Evolutionary conservation across 2,797 vertebrate genomes (phyloP), one percentile per base, ranked within the genome.

Genomic region (Bovichtus variegatus): DNA sequence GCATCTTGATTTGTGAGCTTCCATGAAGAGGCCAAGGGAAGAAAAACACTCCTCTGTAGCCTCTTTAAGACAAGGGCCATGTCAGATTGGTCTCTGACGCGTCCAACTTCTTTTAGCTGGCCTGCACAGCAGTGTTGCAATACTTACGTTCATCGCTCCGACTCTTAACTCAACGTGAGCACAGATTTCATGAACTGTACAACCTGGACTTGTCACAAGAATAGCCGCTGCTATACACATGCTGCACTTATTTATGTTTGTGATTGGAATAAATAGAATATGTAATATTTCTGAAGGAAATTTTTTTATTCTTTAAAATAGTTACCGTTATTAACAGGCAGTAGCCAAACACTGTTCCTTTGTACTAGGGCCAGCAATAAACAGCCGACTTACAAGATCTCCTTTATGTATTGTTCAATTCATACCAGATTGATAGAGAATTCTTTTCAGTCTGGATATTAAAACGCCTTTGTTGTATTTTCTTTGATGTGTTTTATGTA

Each of bases 401-500:
- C 61, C 59, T 79, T 74, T 73, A 66, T 82, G 63, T 72, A 68
- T 80, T 10, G 23, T 57, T 74, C 74, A 84, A 91, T 89, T 87
- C 76, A 62, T 74, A 84, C 68, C 87, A 86, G 84, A 89, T 71
- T 89, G 79, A 87, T 84, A 70, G 29, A 70, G 71, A 87, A 89
- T 92, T 85, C 66, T 72, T 78, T 83, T 79, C 36, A 65, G 82
- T 86, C 87, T 86, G 85, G 60, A 31, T 58, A 80, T 88, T 85
- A 77, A 40, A 83, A 76, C 71, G 67, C 43, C 87, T 90, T 90
- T 90, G 81, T 88, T 88, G 77, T 67, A 23, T 9, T 19, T 36
- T 78, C 82, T 90, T 91, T 91, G 84, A 88, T 81, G 86, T 83
- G 80, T 87, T 90, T 83, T 71, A 67, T 64, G 54, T 79, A 72